Percentiles rank a stretch among this genome's conserved stretches.
Conservation (phyloP, 2,797 vertebrate genomes). For the Dipus sagitta region DNA sequence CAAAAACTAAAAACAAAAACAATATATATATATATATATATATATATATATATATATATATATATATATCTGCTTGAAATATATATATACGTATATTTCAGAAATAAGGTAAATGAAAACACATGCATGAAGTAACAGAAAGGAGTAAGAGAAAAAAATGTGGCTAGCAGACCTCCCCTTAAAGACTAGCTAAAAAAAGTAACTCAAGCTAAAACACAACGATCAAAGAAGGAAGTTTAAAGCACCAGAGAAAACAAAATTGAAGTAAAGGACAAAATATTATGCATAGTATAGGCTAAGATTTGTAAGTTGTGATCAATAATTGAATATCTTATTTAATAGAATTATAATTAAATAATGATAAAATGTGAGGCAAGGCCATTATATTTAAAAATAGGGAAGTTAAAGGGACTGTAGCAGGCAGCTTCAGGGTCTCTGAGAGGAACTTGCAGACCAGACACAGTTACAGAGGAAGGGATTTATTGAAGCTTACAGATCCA, state of each 20-base stretch:
- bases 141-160: background rate
- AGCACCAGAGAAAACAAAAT: background rate
- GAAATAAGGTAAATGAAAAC: background rate
- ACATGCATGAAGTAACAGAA: background rate
- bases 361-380: background rate
- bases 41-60: no score
- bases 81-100: no score
- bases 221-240: background rate
- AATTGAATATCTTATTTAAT: background rate
- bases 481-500: no score
- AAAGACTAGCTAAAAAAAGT: background rate
- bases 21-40: no score
- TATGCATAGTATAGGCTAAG: background rate
- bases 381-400: conserved; percentile 31
- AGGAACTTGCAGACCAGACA: no score
- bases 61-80: no score
- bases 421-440: no score
- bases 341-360: background rate
- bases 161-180: background rate
- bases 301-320: background rate
- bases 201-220: background rate
- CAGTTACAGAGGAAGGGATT: no score
- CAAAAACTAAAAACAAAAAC: no score
- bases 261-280: background rate
- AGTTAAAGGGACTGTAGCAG: background rate